Evolutionary conservation across 2,797 vertebrate genomes (phyloP).

Genomic region (Chelonia mydas): DNA sequence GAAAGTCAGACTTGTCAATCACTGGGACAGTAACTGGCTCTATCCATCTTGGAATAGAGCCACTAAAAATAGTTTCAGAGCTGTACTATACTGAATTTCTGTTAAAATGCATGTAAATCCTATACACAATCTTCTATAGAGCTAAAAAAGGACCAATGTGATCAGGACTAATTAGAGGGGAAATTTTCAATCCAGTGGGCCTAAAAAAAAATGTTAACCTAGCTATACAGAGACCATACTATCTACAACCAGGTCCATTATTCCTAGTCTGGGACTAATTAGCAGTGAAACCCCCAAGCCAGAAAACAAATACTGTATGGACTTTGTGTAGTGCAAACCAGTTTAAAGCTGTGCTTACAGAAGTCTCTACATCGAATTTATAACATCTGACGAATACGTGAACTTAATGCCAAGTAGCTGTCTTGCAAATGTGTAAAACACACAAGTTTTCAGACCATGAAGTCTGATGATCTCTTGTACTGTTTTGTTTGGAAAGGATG

Average conservation of each 20-base stretch:
- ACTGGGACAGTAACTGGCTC: background rate
- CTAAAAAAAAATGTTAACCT: background rate
- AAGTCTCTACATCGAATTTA: background rate
- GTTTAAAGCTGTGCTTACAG: background rate
- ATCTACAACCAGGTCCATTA: background rate
- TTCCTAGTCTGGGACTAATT: background rate
- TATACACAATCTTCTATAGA: background rate
- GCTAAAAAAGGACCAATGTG: background rate
- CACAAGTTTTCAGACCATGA: background rate
- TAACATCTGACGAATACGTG: background rate
- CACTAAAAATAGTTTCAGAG: constrained; percentile 18
- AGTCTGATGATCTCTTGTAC: background rate
- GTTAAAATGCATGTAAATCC: background rate
- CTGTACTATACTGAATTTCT: background rate
- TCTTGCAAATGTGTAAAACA: background rate
- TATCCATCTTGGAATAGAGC: background rate
- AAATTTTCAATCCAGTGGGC: background rate
- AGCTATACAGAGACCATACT: background rate
- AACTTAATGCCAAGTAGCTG: background rate
- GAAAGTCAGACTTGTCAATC: background rate
- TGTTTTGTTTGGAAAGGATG: background rate
- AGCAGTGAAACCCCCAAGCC: background rate
- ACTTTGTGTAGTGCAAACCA: background rate
- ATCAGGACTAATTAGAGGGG: background rate
- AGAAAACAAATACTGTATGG: background rate